Conservation (phyloP, 2,888 invertebrate species). For the Polietes domitor region DNA sequence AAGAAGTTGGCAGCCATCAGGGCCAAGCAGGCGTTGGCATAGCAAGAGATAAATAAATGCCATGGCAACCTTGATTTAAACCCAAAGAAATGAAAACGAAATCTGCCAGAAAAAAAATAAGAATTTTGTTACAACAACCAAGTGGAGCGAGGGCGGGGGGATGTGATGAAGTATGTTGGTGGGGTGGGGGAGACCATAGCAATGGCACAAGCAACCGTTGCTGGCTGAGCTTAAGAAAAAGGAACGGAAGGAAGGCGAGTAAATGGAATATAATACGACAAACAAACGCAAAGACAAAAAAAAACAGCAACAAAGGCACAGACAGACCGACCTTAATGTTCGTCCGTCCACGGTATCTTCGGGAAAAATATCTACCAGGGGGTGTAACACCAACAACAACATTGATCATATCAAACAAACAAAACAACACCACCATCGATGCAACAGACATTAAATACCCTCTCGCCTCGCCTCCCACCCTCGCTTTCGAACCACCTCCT, state of each 20-base stretch:
- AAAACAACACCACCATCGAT: constrained; percentile 21
- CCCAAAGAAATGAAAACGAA: neutral
- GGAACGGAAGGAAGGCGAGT: constrained; percentile 57
- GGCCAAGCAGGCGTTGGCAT: neutral
- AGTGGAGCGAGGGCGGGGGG: neutral
- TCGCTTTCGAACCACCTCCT: neutral
- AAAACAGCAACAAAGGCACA: too few relatives aligned
- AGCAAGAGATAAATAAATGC: neutral
- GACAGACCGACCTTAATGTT: constrained; percentile 1
- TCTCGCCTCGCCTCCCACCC: constrained; percentile 1
- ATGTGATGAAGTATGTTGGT: neutral
- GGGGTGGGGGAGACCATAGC: constrained; percentile 5
- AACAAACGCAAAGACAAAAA: too few relatives aligned
- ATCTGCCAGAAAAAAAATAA: constrained; percentile 9
- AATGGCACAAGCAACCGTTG: constrained; percentile 58
- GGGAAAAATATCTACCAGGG: constrained; percentile 6
- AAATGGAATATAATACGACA: constrained; percentile 15
- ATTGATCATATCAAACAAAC: neutral
- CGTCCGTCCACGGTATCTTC: neutral
- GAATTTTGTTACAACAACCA: neutral
- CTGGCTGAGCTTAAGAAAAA: too few relatives aligned
- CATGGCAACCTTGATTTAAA: constrained; percentile 35
- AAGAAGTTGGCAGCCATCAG: neutral
- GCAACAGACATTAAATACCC: constrained; percentile 32
- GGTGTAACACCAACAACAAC: constrained; percentile 40